These are phyloP conservation scores for Saimiri boliviensis DNA, from an alignment of 2,113 vertebrate species.

Conservation along the genomic window DNA sequence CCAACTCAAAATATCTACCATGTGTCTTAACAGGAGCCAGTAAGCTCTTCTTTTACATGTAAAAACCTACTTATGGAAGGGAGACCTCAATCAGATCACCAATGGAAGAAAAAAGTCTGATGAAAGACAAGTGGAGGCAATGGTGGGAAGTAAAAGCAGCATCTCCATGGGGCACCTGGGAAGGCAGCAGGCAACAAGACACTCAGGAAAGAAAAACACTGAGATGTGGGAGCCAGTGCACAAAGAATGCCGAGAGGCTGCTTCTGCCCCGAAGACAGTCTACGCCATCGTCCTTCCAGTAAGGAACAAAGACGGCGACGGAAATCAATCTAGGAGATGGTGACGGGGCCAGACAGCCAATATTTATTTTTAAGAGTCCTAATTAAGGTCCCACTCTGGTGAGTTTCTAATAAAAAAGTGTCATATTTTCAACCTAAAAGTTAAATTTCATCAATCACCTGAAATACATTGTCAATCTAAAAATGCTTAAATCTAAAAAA, in stretches of 20 bases:
- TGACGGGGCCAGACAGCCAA: not conserved
- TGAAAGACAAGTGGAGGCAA: not conserved
- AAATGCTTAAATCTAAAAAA: not conserved
- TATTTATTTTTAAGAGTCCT: not conserved
- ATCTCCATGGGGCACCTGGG: not conserved
- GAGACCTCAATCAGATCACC: not conserved
- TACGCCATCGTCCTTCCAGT: not conserved
- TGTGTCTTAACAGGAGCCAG: not conserved
- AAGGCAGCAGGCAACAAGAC: not conserved
- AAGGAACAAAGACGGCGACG: not conserved
- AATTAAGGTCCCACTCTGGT: not conserved
- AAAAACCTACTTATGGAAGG: not conserved
- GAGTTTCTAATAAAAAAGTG: not conserved
- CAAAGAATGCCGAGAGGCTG: not conserved
- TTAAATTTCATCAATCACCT: not conserved
- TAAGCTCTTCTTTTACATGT: not conserved
- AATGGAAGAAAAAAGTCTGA: not conserved
- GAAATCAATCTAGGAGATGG: not conserved
- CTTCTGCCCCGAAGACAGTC: not conserved
- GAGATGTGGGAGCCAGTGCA: not conserved
- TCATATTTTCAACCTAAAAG: not conserved
- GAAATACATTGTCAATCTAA: constrained; percentile 15
- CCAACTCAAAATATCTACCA: not conserved
- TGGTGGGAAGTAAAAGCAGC: not conserved
- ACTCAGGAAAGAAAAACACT: not conserved